Evolutionary conservation across 1,140 invertebrate species (phyloP), one percentile per base, ranked within the genome.

Genomic region (Ips typographus): DNA sequence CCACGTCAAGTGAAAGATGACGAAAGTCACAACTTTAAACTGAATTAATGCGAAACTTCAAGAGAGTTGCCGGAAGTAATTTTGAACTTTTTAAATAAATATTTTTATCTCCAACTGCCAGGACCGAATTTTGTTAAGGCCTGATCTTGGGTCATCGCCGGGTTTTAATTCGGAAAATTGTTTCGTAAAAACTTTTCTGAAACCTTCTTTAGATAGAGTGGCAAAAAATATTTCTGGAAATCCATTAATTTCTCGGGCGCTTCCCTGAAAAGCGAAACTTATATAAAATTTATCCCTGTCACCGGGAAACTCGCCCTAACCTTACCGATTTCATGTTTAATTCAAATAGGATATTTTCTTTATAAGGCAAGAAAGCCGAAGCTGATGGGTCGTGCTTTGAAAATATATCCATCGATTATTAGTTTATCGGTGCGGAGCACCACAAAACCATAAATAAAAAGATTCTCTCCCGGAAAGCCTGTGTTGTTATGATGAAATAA

Each of bases 341-440:
- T 75, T 75, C 74, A 75, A 69, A 74, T 71, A 62, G 71, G 69
- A 75, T 74, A 71, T 71, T 72, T 74, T 74, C 74, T 72, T 74
- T 75, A 73, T 71, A 70, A 73, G 72, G 43, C n/a, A 41, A 73
- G 55, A 75, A 72, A 75, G 66, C 73, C 71, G 63, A 68, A 65
- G 52, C 40, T 43, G 67, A 55, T 49, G 56, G 47, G 66, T 70
- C 74, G 74, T 75, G 74, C 71, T 65, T 72, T 36, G 74, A 71
- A 73, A 75, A 72, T 72, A 62, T 73, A 75, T 72, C 57, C 61
- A 73, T 75, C 68, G 74, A 75, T 75, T 75, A 75, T 75, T 75
- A 72, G 72, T 73, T 74, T 74, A 74, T 74, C 70, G 65, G 63
- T 68, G 58, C 49, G 40, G 43, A 65, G 63, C 55, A 68, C 69